Base-by-base conservation (phyloP, 92 coral and sea anemone species). In the Paragorgia papillata region DNA sequence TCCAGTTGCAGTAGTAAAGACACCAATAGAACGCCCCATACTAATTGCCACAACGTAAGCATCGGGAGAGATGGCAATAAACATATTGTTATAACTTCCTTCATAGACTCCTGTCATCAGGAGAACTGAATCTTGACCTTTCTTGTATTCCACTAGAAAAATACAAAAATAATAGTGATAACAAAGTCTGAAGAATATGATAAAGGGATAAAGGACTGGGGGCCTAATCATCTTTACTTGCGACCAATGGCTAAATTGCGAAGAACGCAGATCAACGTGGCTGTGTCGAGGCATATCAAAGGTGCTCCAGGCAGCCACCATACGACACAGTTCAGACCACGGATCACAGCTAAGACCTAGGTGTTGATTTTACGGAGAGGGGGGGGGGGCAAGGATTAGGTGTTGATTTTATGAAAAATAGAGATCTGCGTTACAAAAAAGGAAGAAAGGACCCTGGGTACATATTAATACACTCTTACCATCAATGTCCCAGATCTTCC, bases 401-500 rank as follows among this genome's bases (percentile, higher is more conserved):
- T n/a, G n/a, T n/a, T n/a, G n/a, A n/a, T n/a, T 37, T 37, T 37
- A 12, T 37, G 43, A 41, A 71, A 39, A 15, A 70, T 0, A 60
- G 6, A 69, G 27, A 60, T 25, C 14, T 7, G 2, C n/a, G n/a
- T 59, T n/a, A n/a, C n/a, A n/a, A n/a, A n/a, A n/a, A n/a, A n/a
- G n/a, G n/a, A n/a, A n/a, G n/a, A n/a, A n/a, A n/a, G n/a, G n/a
- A n/a, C n/a, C n/a, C n/a, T n/a, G n/a, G n/a, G n/a, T n/a, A n/a
- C n/a, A 57, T 13, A 29, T 15, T 18, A 22, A n/a, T 18, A 35
- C 53, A 15, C 2, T 2, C 85, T 84, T 55, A 90, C 97, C 97
- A 82, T 93, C 99, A 59, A 95, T 95, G 81, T 95, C 90, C 99
- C 99, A 95, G 68, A 95, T 88, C 87, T 89, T 88, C 99, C 99